phyloP scores from a whole-genome alignment of 2,797 vertebrate species.

The Gorsachius magnificus region DNA sequence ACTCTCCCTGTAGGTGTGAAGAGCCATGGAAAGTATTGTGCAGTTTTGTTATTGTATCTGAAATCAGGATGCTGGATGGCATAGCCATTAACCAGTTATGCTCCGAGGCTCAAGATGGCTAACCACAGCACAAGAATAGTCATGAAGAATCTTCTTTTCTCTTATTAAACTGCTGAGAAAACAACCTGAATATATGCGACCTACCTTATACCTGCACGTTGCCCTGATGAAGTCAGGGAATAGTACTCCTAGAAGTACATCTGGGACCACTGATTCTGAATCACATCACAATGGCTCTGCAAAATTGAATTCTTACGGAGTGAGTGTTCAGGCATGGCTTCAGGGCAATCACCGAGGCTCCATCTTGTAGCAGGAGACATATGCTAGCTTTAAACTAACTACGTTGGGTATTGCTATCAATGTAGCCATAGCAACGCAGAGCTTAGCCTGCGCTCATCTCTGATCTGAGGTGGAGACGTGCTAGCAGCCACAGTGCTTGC shows the following conservation, averaged over 20 bases:
- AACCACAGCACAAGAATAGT: neutral
- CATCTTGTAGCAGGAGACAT: neutral
- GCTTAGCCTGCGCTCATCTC: neutral
- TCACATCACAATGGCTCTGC: neutral
- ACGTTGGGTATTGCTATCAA: neutral
- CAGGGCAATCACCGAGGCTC: neutral
- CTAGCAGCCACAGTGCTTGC: neutral
- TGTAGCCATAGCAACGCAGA: slow-evolving; percentile 43
- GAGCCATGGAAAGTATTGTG: neutral
- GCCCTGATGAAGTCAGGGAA: neutral
- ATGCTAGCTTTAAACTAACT: slow-evolving; percentile 20
- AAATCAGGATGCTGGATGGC: neutral
- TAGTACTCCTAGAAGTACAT: neutral
- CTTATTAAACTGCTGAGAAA: slow-evolving; percentile 17
- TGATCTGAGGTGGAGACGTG: neutral
- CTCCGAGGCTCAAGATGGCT: neutral
- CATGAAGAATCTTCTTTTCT: neutral
- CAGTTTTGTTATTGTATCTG: neutral
- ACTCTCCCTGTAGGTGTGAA: neutral
- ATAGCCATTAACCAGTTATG: neutral
- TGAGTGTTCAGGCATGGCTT: neutral
- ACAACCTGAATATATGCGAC: neutral
- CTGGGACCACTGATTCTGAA: neutral
- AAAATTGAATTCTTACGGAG: slow-evolving; percentile 36
- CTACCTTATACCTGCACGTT: neutral